phyloP scores from a whole-genome alignment of 2,888 invertebrate species.

The Pocota personata region DNA sequence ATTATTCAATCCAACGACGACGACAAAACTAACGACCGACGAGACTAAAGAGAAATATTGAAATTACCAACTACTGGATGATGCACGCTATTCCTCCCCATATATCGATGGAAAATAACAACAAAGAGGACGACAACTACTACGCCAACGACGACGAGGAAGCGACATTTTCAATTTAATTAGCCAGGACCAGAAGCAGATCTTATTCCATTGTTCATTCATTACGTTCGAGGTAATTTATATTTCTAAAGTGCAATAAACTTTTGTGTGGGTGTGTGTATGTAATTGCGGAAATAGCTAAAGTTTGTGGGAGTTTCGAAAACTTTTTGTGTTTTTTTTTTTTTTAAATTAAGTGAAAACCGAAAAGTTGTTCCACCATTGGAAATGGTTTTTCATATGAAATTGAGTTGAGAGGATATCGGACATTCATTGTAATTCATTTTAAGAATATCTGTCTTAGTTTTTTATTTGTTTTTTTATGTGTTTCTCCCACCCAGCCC shows the following conservation, averaged over 20 bases:
- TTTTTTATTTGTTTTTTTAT: too few species aligned
- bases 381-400: not conserved
- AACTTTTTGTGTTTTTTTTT: not conserved
- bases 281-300: not conserved
- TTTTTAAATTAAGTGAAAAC: conserved; percentile 1
- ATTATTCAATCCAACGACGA: conserved; percentile 59
- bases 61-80: conserved; percentile 36
- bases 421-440: too few species aligned
- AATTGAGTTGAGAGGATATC: too few species aligned
- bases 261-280: not conserved
- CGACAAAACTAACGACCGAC: conserved; percentile 37
- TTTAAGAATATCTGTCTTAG: too few species aligned
- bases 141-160: conserved; percentile 20
- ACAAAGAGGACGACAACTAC: not conserved
- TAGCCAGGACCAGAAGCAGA: conserved; percentile 50
- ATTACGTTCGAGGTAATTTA: conserved; percentile 45
- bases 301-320: not conserved
- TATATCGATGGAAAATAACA: conserved; percentile 29
- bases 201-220: conserved; percentile 57
- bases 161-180: conserved; percentile 62
- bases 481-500: too few species aligned
- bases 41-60: conserved; percentile 21
- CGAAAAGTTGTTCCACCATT: not conserved
- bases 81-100: not conserved
- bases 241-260: conserved; percentile 51